phyloP scores from a whole-genome alignment of 2,888 invertebrate species.

The Caenorhabditis wallacei region DNA sequence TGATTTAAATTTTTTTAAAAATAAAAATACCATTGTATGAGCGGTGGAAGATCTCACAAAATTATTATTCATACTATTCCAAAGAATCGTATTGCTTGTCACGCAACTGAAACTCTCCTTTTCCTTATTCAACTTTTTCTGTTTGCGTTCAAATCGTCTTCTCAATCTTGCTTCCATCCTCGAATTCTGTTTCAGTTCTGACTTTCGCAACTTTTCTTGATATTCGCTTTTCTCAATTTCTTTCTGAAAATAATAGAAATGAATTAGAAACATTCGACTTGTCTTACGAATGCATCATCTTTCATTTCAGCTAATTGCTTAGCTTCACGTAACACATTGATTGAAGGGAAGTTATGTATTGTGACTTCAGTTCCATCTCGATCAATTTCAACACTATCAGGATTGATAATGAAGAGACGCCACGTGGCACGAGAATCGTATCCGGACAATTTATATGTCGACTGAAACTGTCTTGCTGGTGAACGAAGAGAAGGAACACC shows the following conservation, averaged over 20 bases:
- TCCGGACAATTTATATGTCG: conserved; percentile 56
- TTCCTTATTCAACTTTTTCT: conserved; percentile 11
- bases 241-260: conserved; percentile 45
- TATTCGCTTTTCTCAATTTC: conserved; percentile 51
- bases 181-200: conserved; percentile 30
- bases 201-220: conserved; percentile 35
- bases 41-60: no score
- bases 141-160: conserved; percentile 23
- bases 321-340: conserved; percentile 25
- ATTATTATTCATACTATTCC: not conserved
- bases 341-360: conserved; percentile 42
- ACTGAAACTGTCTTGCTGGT: conserved; percentile 62
- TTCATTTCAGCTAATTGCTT: conserved; percentile 51
- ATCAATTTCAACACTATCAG: conserved; percentile 48
- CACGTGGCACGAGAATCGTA: conserved; percentile 61
- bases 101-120: not conserved
- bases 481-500: conserved; percentile 55
- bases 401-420: conserved; percentile 57
- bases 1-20: no score
- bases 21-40: no score
- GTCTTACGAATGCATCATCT: conserved; percentile 57
- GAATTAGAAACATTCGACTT: not conserved
- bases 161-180: conserved; percentile 27
- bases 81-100: no score
- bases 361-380: conserved; percentile 49